Evolutionary conservation across 53 echinoderm and acorn worm genomes (phyloP), one percentile per base, ranked within the genome.

Genomic region (Holothuria scabra): DNA sequence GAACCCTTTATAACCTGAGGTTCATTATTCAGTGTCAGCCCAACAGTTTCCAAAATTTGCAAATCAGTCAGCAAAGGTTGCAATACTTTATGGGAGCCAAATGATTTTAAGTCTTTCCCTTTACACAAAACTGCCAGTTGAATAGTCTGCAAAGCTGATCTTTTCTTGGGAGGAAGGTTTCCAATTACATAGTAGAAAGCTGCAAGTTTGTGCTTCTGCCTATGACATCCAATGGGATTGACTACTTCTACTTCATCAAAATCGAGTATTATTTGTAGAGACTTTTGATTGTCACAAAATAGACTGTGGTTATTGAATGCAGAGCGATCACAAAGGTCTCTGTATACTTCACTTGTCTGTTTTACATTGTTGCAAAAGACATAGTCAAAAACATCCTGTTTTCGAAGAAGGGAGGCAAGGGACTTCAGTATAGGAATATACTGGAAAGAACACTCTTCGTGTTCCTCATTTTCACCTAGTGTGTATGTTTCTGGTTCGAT

Each of bases 221-320:
- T 56, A 33, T 86, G 32, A 28, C 46, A 1, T 16, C 69, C 84
- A 57, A 74, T 37, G 14, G 86, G 86, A 34, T 86, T 86, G 0
- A 86, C 86, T 24, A 86, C 67, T 57, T 86, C 86, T 66, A 86
- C 79, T 67, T 80, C 67, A 32, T 67, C 86, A 66, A 80, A 56
- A 35, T 86, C 79, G 12, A 86, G 46, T n/a, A 86, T 56, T 11
- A 86, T 41, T 37, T 74, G 16, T n/a, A 74, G 38, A 16, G 74
- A 49, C 46, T 74, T 74, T 19, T 20, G 21, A 35, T 74, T 20
- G 34, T 74, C 38, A 0, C 74, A 19, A 74, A 74, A 74, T 10
- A 74, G 13, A n/a, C 22, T 20, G 41, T 74, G 20, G 22, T 74
- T 44, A n/a, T 35, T 46, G 24, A 74, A 74, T 74, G 74, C 74